These are phyloP conservation scores for Bovichtus variegatus DNA, from an alignment of 2,797 vertebrate genomes.

Conservation along the genomic window DNA sequence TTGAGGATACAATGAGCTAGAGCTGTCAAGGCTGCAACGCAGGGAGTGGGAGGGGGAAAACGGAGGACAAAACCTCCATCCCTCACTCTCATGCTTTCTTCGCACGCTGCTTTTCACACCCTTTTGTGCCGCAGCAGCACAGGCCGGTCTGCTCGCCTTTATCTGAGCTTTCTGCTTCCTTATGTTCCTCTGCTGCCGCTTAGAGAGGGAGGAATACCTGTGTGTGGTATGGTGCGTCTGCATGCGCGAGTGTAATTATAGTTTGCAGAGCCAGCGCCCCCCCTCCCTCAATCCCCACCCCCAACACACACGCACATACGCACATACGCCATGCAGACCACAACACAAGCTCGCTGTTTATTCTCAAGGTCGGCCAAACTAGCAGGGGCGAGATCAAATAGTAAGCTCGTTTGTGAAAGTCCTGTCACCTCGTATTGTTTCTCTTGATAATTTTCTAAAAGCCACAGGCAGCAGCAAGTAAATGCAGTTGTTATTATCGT, in stretches of 20 bases:
- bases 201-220: slow-evolving; percentile 31
- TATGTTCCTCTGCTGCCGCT: slow-evolving; percentile 44
- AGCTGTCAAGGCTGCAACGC: slow-evolving; percentile 56
- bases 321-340: slow-evolving; percentile 13
- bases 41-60: slow-evolving; percentile 41
- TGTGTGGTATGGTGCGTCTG: slow-evolving; percentile 57
- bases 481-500: slow-evolving; percentile 14
- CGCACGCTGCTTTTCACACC: slow-evolving; percentile 69
- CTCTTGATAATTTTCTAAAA: slow-evolving; percentile 5
- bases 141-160: slow-evolving; percentile 59
- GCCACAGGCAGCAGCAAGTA: slow-evolving; percentile 9
- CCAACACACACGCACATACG: slow-evolving; percentile 13
- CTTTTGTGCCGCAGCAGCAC: slow-evolving; percentile 65
- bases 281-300: not conserved
- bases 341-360: slow-evolving; percentile 52
- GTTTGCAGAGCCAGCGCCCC: slow-evolving; percentile 42
- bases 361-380: slow-evolving; percentile 69
- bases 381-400: slow-evolving; percentile 60
- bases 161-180: slow-evolving; percentile 57
- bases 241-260: slow-evolving; percentile 66
- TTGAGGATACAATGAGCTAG: slow-evolving; percentile 56
- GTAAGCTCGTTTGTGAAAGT: slow-evolving; percentile 65
- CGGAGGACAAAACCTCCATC: slow-evolving; percentile 67
- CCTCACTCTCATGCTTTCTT: slow-evolving; percentile 58
- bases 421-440: slow-evolving; percentile 44